Percentiles rank a stretch among this genome's conserved stretches.
Conservation (phyloP, 1,140 invertebrate genomes). For the Drosophila pachea region DNA sequence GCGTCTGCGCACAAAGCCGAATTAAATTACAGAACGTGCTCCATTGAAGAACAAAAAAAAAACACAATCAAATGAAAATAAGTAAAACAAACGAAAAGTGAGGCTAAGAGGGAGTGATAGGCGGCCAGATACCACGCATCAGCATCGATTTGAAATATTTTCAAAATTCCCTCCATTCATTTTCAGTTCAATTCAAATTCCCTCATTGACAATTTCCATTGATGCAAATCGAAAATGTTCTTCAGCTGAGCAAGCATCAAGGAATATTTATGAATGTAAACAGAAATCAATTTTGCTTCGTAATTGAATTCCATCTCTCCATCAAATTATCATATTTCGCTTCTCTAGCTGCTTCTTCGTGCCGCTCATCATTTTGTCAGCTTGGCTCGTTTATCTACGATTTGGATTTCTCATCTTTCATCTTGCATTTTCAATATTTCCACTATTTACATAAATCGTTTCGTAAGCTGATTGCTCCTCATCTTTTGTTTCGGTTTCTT, state of each 20-base stretch:
- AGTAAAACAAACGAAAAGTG: constrained; percentile 19
- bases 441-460: neutral
- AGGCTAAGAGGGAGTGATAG: neutral
- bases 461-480: neutral
- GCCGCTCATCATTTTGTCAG: neutral
- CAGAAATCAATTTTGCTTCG: no score
- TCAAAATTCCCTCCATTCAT: no score
- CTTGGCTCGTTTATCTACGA: neutral
- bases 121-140: neutral
- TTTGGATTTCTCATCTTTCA: neutral
- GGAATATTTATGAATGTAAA: no score
- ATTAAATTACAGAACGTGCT: constrained; percentile 76
- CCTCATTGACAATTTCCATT: no score
- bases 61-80: constrained; percentile 21
- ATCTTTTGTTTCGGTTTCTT: neutral
- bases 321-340: no score
- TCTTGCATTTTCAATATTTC: neutral
- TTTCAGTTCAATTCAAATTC: no score
- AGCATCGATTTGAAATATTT: neutral
- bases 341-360: neutral
- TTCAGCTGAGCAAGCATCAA: no score
- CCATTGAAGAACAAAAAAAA: constrained; percentile 9
- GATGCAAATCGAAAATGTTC: no score
- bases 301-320: no score
- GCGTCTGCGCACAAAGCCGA: constrained; percentile 68